Percentiles rank a stretch among this genome's conserved stretches.
These are phyloP conservation scores for Aplocera efformata DNA, from an alignment of 2,888 invertebrate species.

Conservation along the genomic window DNA sequence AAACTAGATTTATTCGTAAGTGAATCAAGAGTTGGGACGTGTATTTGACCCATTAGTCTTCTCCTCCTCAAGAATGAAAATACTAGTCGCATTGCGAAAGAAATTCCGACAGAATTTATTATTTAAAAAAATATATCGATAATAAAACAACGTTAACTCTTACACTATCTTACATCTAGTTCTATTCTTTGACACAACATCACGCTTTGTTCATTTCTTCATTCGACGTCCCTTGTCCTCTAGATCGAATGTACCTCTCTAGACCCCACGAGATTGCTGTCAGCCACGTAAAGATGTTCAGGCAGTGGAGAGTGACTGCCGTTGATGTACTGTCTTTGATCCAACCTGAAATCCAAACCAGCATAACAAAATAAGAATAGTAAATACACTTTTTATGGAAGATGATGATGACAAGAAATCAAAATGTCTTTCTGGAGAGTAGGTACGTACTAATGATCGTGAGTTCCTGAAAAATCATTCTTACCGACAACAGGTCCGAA, in stretches of 20 bases:
- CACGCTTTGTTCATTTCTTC: conserved; percentile 40
- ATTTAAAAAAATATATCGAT: too few relatives aligned
- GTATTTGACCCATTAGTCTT: too few relatives aligned
- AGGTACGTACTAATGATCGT: not conserved
- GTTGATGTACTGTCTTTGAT: conserved; percentile 83
- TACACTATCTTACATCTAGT: not conserved
- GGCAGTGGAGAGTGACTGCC: conserved; percentile 81
- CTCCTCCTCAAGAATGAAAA: too few relatives aligned
- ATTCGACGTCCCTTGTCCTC: conserved; percentile 37
- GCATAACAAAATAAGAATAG: not conserved
- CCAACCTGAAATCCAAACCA: conserved; percentile 70
- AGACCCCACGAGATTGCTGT: conserved; percentile 83
- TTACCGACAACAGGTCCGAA: conserved; percentile 85
- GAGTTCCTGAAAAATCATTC: too few relatives aligned
- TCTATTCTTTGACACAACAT: conserved; percentile 5
- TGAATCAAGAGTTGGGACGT: too few relatives aligned
- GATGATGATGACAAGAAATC: too few relatives aligned
- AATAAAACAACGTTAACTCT: too few relatives aligned
- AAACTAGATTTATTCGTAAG: too few relatives aligned
- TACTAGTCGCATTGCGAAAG: too few relatives aligned
- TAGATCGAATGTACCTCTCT: conserved; percentile 68
- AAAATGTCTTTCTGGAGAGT: too few relatives aligned
- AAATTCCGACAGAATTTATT: too few relatives aligned
- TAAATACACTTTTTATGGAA: too few relatives aligned
- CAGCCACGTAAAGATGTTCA: conserved; percentile 83